Base-by-base conservation (phyloP, 2,888 invertebrate species). In the Entomobrya multifasciata region DNA sequence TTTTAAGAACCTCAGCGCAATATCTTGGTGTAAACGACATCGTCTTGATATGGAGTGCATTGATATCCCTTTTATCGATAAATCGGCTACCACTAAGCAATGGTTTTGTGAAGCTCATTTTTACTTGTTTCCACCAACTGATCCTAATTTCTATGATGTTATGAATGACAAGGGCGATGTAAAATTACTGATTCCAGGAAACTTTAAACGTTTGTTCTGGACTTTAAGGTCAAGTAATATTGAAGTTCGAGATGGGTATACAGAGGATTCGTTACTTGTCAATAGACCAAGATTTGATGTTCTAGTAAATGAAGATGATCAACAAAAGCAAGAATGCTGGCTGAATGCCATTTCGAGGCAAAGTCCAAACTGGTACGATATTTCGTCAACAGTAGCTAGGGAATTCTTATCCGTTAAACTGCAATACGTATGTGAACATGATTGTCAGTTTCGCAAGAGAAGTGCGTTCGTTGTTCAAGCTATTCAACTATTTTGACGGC, bases 21-120 rank as follows among this genome's bases (percentile, higher is more conserved):
- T n/a, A n/a, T n/a, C 5, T 15, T 79, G 62, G 62, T 79, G 78
- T 17, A 65, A 79, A 25, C 62, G 47, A 8, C 47, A 44, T n/a
- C 27, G 81, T 44, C 11, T 72, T 3, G 57, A 81, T 13, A 55
- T 55, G 41, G 57, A 81, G 22, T 81, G 81, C 44, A 17, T 22
- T 4, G 81, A 81, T 72, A 72, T 81, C 20, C 41, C 57, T 0
- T 81, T 15, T 60, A n/a, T 25, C 5, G 81, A 81, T 22, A 20
- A 13, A 8, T 8, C 72, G 2, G 17, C 44, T 1, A n/a, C 20
- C 0, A 15, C 74, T 4, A 83, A 83, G 15, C 74, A 62, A 15
- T 83, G 80, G 80, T 3, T 13, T 6, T 80, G 80, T 41, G 80
- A 80, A 55, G 80, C 67, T 1, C 80, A 80, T 67, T 55, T 80